Base-by-base conservation (phyloP, 1,140 invertebrate species). In the Bombus sibiricus region DNA sequence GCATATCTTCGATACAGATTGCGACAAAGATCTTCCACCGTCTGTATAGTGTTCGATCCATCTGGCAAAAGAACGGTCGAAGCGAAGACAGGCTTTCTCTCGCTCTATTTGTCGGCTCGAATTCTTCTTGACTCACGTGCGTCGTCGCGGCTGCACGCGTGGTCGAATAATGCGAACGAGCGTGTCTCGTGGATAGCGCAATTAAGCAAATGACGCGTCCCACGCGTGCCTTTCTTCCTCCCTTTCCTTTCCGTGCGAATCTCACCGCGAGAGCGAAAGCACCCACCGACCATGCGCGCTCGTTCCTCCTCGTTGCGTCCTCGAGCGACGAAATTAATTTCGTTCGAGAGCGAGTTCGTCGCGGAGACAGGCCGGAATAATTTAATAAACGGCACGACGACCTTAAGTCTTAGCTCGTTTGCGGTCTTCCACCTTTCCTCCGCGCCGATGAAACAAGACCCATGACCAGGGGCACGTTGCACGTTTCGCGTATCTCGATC, bases 171-270 rank as follows among this genome's bases (percentile, higher is more conserved):
- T 71, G 88, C 87, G 87, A 83, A 78, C 87, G 80, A 82, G 75
- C 80, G 87, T 85, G 82, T 87, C 83, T 85, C 83, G 73, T 73
- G 47, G 64, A 91, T 89, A 81, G 89, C 86, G 88, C 90, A 91
- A 91, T 91, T 91, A 91, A 90, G 91, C 91, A 91, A 91, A 91
- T 90, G 88, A 85, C 88, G 88, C 90, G 88, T 88, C 85, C 90
- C 86, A 90, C 90, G 88, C 91, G 83, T 81, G 83, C 62, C 80
- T 68, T 69, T 73, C 47, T 71, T 71, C n/a, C 43, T 22, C 41
- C 75, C 57, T 34, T 73, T 37, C 62, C 34, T 28, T 62, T 62
- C 59, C 10, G 18, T 53, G 47, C 47, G 47, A 53, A 53, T 53
- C 47, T 62, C 10, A 13, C 43, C 39, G 80, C 76, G 43, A 69